Conservation (phyloP, 2,888 invertebrate species). For the Eupsilia transversa region DNA sequence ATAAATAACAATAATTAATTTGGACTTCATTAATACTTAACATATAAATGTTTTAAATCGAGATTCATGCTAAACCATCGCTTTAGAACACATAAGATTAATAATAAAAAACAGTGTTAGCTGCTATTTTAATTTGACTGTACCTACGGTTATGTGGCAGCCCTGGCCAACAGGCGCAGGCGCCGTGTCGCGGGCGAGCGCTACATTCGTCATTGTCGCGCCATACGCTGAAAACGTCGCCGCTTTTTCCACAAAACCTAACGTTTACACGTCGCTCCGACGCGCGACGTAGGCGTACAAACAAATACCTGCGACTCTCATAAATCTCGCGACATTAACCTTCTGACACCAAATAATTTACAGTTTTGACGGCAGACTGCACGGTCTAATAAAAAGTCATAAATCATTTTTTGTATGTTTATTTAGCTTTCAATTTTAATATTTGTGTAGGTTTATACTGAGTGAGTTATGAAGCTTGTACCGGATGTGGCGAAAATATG, state of each 20-base stretch:
- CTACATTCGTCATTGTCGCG: conserved; percentile 78
- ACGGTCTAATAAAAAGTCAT: conserved; percentile 65
- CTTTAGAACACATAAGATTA: too few species aligned
- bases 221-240: conserved; percentile 62
- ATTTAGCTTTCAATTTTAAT: conserved; percentile 58
- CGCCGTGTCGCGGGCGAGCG: conserved; percentile 74
- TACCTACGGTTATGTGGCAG: conserved; percentile 44
- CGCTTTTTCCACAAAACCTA: conserved; percentile 65
- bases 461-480: conserved; percentile 58
- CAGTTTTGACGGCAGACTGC: conserved; percentile 60
- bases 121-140: background rate
- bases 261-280: conserved; percentile 49
- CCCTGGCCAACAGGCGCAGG: conserved; percentile 68
- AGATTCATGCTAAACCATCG: too few species aligned
- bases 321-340: conserved; percentile 69
- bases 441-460: conserved; percentile 60
- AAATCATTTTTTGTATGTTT: conserved; percentile 59
- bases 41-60: too few species aligned
- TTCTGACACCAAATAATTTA: conserved; percentile 65
- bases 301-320: conserved; percentile 64
- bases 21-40: too few species aligned
- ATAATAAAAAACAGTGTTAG: too few species aligned
- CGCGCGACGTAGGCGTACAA: conserved; percentile 62
- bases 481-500: conserved; percentile 61
- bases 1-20: too few species aligned